Evolutionary conservation across 53 echinoderm and acorn worm species (phyloP).

Genomic region (Holothuria scabra): DNA sequence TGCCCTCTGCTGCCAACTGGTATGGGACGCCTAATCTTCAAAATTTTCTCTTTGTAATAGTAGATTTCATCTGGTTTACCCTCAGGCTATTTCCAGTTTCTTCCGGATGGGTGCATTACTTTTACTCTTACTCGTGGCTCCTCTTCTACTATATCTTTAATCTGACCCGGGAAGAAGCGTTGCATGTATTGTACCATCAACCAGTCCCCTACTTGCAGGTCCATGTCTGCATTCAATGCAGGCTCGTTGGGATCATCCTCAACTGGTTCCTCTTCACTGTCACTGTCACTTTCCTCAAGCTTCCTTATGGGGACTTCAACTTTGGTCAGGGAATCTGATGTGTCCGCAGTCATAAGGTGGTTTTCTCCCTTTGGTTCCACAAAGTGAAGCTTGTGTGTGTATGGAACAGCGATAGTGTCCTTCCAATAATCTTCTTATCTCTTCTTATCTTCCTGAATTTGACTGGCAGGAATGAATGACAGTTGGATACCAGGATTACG

Average conservation of each 20-base stretch:
- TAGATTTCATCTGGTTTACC: background rate
- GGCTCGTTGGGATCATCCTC: too few species aligned
- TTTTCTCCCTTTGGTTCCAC: background rate
- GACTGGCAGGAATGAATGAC: background rate
- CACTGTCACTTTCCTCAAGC: background rate
- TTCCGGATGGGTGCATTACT: constrained; percentile 11
- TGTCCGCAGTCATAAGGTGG: constrained; percentile 1
- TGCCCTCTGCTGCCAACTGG: too few species aligned
- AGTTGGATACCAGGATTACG: constrained; percentile 15
- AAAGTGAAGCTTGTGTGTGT: constrained; percentile 19
- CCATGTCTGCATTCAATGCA: too few species aligned
- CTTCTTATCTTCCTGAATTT: background rate
- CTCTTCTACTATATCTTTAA: background rate
- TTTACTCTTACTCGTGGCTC: constrained; percentile 4
- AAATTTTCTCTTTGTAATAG: background rate
- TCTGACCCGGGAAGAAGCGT: too few species aligned
- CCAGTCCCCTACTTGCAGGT: too few species aligned
- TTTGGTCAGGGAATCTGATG: background rate
- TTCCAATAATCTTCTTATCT: background rate
- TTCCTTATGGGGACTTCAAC: too few species aligned
- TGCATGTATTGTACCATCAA: too few species aligned
- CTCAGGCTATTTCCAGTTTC: constrained; percentile 27
- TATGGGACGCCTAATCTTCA: too few species aligned
- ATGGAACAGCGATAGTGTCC: background rate
- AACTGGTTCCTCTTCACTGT: background rate